phyloP scores from a whole-genome alignment of 53 echinoderm and acorn worm genomes.

The Zoroaster sp. region DNA sequence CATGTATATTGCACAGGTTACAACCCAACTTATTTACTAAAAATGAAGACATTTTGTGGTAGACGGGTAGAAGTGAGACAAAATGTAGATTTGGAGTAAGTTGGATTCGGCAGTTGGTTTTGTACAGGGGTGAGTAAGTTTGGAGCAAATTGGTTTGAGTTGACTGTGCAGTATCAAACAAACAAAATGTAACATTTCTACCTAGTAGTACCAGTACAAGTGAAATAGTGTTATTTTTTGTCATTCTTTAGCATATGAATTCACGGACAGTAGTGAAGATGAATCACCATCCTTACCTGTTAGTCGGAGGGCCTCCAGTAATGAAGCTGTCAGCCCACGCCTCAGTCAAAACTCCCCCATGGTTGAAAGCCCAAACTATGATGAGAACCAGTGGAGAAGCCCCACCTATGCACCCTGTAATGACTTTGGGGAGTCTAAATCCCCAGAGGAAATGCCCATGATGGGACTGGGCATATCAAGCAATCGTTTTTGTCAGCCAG shows the following conservation, averaged over 20 bases:
- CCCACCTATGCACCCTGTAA: slow-evolving; percentile 4
- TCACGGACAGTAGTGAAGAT: slow-evolving; percentile 34
- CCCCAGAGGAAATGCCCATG: slow-evolving; percentile 7
- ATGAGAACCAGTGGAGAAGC: slow-evolving; percentile 1
- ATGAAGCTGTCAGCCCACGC: slow-evolving; percentile 17
- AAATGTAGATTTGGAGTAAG: too few relatives aligned
- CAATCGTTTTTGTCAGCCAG: not conserved
- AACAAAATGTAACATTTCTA: too few relatives aligned
- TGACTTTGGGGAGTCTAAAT: slow-evolving; percentile 9
- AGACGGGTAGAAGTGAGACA: too few relatives aligned
- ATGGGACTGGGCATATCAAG: not conserved
- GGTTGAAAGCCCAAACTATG: slow-evolving; percentile 2
- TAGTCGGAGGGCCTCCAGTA: not conserved
- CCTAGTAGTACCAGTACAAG: too few relatives aligned
- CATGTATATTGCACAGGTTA: too few relatives aligned
- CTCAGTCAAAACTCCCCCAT: slow-evolving; percentile 1
- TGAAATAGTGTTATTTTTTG: too few relatives aligned
- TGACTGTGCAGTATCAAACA: too few relatives aligned
- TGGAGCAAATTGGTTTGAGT: too few relatives aligned
- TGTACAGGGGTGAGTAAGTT: too few relatives aligned
- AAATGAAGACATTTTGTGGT: too few relatives aligned
- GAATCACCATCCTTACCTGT: slow-evolving; percentile 15
- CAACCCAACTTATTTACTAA: too few relatives aligned
- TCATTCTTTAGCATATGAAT: not conserved
- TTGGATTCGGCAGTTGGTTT: too few relatives aligned